Conservation (phyloP, 2,888 invertebrate genomes). For the Bellardia pandia region DNA sequence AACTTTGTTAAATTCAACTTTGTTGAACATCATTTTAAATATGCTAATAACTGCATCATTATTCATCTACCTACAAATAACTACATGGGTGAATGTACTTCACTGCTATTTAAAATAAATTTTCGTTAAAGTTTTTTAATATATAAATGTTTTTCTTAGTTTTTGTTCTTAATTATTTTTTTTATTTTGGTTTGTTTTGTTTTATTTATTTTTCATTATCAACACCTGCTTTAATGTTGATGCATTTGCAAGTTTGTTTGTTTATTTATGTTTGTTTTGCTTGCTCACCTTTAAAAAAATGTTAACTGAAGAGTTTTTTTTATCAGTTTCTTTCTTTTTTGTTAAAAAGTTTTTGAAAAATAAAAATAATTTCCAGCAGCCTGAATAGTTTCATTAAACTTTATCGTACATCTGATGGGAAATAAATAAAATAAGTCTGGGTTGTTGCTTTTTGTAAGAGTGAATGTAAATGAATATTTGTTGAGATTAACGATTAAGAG, state of each 20-base stretch:
- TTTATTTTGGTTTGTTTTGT: not conserved
- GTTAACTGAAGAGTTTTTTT: slow-evolving; percentile 21
- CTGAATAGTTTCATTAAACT: slow-evolving; percentile 21
- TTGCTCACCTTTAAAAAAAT: slow-evolving; percentile 19
- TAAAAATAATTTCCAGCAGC: slow-evolving; percentile 9
- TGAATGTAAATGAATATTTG: slow-evolving; percentile 4
- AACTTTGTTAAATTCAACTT: not conserved
- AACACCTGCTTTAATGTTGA: slow-evolving; percentile 58
- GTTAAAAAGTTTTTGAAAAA: not conserved
- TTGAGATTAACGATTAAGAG: slow-evolving; percentile 20
- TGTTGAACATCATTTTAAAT: not conserved
- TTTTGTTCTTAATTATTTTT: not conserved
- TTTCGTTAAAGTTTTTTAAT: slow-evolving; percentile 45
- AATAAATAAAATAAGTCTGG: slow-evolving; percentile 46
- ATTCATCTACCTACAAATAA: not conserved
- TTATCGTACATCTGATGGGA: slow-evolving; percentile 35
- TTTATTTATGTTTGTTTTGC: not conserved
- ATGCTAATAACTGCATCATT: not conserved
- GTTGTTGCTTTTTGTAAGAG: not conserved
- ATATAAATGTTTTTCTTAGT: slow-evolving; percentile 22
- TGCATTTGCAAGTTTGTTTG: not conserved
- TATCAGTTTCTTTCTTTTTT: not conserved
- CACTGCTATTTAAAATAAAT: not conserved
- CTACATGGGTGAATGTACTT: not conserved
- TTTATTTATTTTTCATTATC: slow-evolving; percentile 46